phyloP scores from a whole-genome alignment of 2,113 vertebrate genomes.

The Hippolais icterina region DNA sequence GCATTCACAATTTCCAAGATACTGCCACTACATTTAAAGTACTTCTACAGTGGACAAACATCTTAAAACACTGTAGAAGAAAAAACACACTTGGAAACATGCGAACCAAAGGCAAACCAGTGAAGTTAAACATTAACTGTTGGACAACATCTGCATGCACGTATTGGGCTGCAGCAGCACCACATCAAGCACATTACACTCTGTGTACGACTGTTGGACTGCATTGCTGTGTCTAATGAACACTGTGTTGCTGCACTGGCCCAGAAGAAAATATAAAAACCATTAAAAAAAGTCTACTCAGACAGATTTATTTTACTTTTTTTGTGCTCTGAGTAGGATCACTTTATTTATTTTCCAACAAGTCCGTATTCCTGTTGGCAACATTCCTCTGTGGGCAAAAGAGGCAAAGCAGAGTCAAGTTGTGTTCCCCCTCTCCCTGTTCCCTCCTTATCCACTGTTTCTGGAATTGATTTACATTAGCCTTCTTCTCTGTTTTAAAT shows the following conservation, averaged over 20 bases:
- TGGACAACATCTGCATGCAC: neutral
- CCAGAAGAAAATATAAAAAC: neutral
- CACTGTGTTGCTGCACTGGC: neutral
- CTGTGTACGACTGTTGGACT: neutral
- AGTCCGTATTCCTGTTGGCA: neutral
- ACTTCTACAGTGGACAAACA: neutral
- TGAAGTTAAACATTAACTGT: neutral
- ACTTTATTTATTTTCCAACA: neutral
- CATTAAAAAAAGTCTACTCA: neutral
- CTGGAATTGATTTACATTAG: constrained; percentile 19
- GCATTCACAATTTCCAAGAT: neutral
- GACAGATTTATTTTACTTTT: neutral
- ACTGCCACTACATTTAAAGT: neutral
- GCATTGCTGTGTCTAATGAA: neutral
- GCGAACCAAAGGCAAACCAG: neutral
- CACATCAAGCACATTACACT: neutral
- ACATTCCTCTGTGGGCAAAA: neutral
- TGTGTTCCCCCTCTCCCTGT: neutral
- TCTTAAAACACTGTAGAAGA: neutral
- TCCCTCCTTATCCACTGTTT: neutral
- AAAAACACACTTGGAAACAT: neutral
- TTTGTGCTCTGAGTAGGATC: neutral
- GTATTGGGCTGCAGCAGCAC: neutral
- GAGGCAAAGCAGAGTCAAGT: neutral
- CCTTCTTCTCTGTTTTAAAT: constrained; percentile 3